Evolutionary conservation across 2,888 invertebrate genomes (phyloP), one percentile per base, ranked within the genome.

Genomic region (Scrobipalpa costella): DNA sequence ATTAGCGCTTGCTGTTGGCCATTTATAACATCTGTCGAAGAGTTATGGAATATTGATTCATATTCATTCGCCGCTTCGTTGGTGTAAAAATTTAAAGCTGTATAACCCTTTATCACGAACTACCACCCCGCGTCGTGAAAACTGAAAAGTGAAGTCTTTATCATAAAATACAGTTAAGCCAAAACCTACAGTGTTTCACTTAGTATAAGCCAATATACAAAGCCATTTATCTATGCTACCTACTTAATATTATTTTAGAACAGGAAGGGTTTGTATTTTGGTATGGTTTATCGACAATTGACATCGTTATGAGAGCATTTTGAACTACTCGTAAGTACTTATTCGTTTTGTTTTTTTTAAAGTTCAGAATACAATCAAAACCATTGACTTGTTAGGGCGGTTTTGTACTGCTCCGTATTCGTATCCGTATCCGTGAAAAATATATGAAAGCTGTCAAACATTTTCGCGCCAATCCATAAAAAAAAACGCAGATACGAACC

Each of bases 11-110:
- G 5, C 5, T 5, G 27, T 27, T 13, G 40, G 44, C 15, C 68
- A 68, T 74, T 76, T 70, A 72, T 69, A 67, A 64, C 72, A 73
- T 71, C 70, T 71, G 72, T 69, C 70, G 58, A 60, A 64, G 62
- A 66, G 52, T 65, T 75, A 73, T 74, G 66, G 71, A 71, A 72
- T 69, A 71, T 73, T 55, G 33, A 55, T 55, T 55, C 15, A 55
- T 17, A 7, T 15, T 34, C 34, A 7, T n/a, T 34, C 34, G 55
- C 5, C 34, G 15, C 15, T 55, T 8, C n/a, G 55, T 15, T 15
- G 33, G 33, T 33, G n/a, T 34, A 34, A 55, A 33, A 55, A 55
- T 34, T 34, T 55, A 34, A 55, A 55, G 33, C 34, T 27, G n/a
- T 7, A n/a, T 52, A 27, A 52, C 13, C 21, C 27, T 27, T 52